A percentile compares a stretch with the other conserved stretches of the same genome.
Conservation (phyloP, 1,140 invertebrate species). For the silkworm (Bombyx mori) region ASM3026992v2 NC_085114.1:12519501-12520000, state of each 20-base stretch:
- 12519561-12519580: neutral
- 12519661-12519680: conserved; percentile 51
- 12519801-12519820: conserved; percentile 10
- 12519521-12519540: no score
- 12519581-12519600: neutral
- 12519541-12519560: neutral
- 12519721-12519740: conserved; percentile 60
- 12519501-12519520: no score
- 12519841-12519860: no score
- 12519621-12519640: neutral
- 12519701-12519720: conserved; percentile 68
- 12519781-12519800: conserved; percentile 37
- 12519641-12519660: conserved; percentile 11
- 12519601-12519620: neutral
- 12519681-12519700: conserved; percentile 63
- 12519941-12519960: neutral
- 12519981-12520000: neutral
- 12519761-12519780: conserved; percentile 69
- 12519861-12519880: no score
- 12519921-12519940: neutral
- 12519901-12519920: neutral
- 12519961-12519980: neutral
- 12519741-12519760: conserved; percentile 58
- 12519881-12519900: neutral
- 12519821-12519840: no score